Evolutionary conservation across 2,797 vertebrate species (phyloP).

Genomic region (Melanotaenia nigrans): DNA sequence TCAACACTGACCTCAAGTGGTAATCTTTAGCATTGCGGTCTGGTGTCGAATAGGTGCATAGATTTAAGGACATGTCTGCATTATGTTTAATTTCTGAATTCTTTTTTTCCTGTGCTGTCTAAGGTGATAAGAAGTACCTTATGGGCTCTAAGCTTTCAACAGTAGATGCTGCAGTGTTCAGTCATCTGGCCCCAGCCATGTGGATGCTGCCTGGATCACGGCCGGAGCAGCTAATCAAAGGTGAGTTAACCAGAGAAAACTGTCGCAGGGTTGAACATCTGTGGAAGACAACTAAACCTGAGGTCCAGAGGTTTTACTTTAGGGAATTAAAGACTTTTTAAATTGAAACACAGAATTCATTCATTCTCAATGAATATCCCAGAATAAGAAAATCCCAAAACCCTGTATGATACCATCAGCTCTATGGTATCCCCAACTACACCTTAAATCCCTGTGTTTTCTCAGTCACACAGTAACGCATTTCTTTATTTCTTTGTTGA

Average conservation of each 20-base stretch:
- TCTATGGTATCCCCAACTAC: too few species aligned
- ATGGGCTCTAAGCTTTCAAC: conserved; percentile 94
- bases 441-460: too few species aligned
- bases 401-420: too few species aligned
- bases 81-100: not conserved
- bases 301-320: too few species aligned
- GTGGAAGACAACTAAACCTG: too few species aligned
- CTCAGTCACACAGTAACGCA: too few species aligned
- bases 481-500: too few species aligned
- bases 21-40: not conserved
- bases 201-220: conserved; percentile 96
- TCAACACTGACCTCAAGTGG: conserved; percentile 57
- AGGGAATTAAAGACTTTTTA: too few species aligned
- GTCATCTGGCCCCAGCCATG: conserved; percentile 97
- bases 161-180: conserved; percentile 95
- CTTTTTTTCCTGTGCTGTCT: conserved; percentile 9
- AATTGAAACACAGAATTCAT: too few species aligned
- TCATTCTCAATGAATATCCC: too few species aligned
- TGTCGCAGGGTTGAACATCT: too few species aligned
- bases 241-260: conserved; percentile 59
- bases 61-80: not conserved
- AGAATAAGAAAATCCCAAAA: too few species aligned
- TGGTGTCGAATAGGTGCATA: not conserved
- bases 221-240: conserved; percentile 96
- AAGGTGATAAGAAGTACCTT: conserved; percentile 97